Percentiles rank a stretch among this genome's conserved stretches.
Conservation (phyloP, 2,113 vertebrate genomes). For the Planiliza haematocheilus region DNA sequence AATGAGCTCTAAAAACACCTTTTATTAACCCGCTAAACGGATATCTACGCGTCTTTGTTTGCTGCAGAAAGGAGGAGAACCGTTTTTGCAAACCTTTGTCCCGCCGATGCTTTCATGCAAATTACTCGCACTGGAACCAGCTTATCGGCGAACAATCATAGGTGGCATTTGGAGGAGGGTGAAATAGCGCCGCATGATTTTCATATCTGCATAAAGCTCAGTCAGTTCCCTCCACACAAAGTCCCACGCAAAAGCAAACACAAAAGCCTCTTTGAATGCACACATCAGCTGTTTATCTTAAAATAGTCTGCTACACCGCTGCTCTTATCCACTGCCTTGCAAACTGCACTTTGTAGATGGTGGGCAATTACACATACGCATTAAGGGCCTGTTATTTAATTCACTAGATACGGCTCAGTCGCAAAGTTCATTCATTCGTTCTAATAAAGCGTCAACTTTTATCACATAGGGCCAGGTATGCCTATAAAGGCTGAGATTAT, state of each 20-base stretch:
- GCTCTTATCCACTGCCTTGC: constrained; percentile 47
- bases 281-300: constrained; percentile 65
- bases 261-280: constrained; percentile 62
- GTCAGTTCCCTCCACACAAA: constrained; percentile 45
- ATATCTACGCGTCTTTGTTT: constrained; percentile 41
- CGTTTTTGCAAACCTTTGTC: constrained; percentile 55
- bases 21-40: constrained; percentile 39
- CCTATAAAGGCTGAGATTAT: constrained; percentile 42
- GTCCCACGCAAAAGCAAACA: constrained; percentile 51
- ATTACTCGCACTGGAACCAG: constrained; percentile 55
- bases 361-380: constrained; percentile 39
- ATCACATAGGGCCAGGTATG: constrained; percentile 47
- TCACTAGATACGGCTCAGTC: constrained; percentile 46
- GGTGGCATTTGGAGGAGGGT: constrained; percentile 68
- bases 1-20: constrained; percentile 32
- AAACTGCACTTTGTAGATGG: constrained; percentile 58
- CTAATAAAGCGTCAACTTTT: constrained; percentile 41
- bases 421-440: constrained; percentile 55
- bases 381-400: constrained; percentile 57
- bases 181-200: constrained; percentile 66
- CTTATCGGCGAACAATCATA: constrained; percentile 71
- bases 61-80: constrained; percentile 24
- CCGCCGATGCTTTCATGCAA: constrained; percentile 69
- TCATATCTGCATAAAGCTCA: constrained; percentile 69
- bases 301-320: constrained; percentile 51